These are phyloP conservation scores for Spea hammondii DNA, from an alignment of 2,797 vertebrate genomes.

Conservation along the genomic window DNA sequence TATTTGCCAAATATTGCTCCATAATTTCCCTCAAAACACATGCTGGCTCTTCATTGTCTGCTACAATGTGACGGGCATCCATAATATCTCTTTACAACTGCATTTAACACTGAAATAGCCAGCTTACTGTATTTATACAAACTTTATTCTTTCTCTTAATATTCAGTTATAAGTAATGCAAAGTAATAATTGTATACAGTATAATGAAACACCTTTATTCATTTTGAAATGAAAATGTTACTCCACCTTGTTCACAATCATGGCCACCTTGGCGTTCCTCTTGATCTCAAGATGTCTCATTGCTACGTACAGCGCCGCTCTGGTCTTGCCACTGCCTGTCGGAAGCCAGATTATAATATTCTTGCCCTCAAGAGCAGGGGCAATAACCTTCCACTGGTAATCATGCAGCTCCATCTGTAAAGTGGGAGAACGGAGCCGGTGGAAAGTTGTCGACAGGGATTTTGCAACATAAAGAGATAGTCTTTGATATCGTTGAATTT, in stretches of 20 bases:
- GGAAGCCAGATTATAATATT: constrained; percentile 91
- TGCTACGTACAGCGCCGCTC: constrained; percentile 82
- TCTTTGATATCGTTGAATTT: background rate
- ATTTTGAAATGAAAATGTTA: too few relatives aligned
- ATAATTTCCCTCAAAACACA: too few relatives aligned
- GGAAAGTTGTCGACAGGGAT: background rate
- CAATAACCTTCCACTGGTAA: constrained; percentile 85
- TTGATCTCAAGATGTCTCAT: constrained; percentile 77
- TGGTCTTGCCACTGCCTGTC: constrained; percentile 89
- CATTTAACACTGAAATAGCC: too few relatives aligned
- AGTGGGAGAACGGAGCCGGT: background rate
- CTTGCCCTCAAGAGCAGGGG: constrained; percentile 72
- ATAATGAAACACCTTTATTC: too few relatives aligned
- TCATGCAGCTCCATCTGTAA: constrained; percentile 65
- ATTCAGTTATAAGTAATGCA: too few relatives aligned
- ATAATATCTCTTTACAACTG: too few relatives aligned
- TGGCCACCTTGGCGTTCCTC: constrained; percentile 70
- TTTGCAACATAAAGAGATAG: background rate
- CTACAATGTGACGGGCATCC: too few relatives aligned
- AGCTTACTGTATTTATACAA: too few relatives aligned
- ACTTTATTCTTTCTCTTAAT: too few relatives aligned
- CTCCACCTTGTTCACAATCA: constrained; percentile 87
- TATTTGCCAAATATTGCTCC: too few relatives aligned
- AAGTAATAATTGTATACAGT: too few relatives aligned
- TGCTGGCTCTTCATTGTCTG: too few relatives aligned